phyloP scores from a whole-genome alignment of 2,888 invertebrate genomes.

The Drosophila helvetica region DNA sequence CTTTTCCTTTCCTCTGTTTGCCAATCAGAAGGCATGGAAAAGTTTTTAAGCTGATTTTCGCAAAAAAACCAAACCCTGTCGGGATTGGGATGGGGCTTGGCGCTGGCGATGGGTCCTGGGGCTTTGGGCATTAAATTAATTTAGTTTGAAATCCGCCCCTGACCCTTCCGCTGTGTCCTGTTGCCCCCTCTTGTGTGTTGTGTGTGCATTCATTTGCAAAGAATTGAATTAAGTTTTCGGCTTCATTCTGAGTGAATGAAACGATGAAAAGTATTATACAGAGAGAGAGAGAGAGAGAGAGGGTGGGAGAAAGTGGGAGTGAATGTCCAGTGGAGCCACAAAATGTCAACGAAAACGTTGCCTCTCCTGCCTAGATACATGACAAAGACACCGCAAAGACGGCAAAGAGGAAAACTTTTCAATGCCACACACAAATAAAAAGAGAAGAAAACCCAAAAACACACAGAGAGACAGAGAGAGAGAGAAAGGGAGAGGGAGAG shows the following conservation, averaged over 20 bases:
- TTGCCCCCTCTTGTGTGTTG: conserved; percentile 19
- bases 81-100: neutral
- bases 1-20: neutral
- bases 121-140: conserved; percentile 34
- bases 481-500: no score
- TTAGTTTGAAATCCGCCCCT: conserved; percentile 37
- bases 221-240: conserved; percentile 68
- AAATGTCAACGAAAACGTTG: conserved; percentile 41
- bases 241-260: conserved; percentile 48
- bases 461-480: neutral
- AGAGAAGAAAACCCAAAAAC: neutral
- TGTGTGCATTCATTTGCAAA: conserved; percentile 63
- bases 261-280: conserved; percentile 54
- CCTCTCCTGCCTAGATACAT: conserved; percentile 11
- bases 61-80: neutral
- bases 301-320: neutral
- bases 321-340: conserved; percentile 6
- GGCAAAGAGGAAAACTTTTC: conserved; percentile 59
- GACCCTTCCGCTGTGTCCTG: neutral
- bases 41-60: conserved; percentile 25
- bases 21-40: neutral
- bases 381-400: neutral
- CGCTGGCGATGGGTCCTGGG: neutral
- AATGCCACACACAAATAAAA: conserved; percentile 54
- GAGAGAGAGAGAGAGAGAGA: neutral